Evolutionary conservation across 2,113 vertebrate species (phyloP), one percentile per base, ranked within the genome.

Genomic region (Brachyistius frenatus): DNA sequence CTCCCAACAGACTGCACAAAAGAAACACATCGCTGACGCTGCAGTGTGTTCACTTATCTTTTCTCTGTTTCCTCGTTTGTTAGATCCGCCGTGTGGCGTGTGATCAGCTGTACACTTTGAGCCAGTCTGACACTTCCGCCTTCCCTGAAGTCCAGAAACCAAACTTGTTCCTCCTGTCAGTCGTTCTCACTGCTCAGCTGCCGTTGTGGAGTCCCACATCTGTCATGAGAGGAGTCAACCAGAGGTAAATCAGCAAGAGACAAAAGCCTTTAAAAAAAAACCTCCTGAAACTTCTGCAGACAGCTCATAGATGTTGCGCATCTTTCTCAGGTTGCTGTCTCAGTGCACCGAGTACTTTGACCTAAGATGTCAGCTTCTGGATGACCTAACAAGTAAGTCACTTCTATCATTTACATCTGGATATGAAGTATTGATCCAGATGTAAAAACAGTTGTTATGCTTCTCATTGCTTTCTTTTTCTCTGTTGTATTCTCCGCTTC

Each of bases 301-400:
- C 4, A 1, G 41, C 8, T 68, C 5, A 44, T 72, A 15, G 23
- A 39, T 16, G 16, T 15, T 83, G 35, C 44, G 10, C 65, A 88
- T 35, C 83, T 9, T 92, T 60, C 82, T 55, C 83, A 99, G 98
- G 91, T 93, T 99, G 39, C 88, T 99, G 76, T 98, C 98, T 49
- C 98, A 99, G 63, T 99, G 98, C 92, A 97, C 97, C 1, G 98
- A 99, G 76, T 99, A 99, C 91, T 99, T 99, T 94, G 98, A 99
- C 90, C 91, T 99, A 85, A 93, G 98, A 60, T 99, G 98, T 86
- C 97, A 99, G 56, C 94, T 99, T 57, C 65, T 99, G 89, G 98
- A 99, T 86, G 98, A 99, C 85, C 93, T 99, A 44, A 99, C 98
- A 35, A 97, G 98, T 99, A 94, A 97, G 23, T 69, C 31, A 58